Evolutionary conservation across 1,140 invertebrate genomes (phyloP), one percentile per base, ranked within the genome.

Genomic region (Glossosoma conforme): DNA sequence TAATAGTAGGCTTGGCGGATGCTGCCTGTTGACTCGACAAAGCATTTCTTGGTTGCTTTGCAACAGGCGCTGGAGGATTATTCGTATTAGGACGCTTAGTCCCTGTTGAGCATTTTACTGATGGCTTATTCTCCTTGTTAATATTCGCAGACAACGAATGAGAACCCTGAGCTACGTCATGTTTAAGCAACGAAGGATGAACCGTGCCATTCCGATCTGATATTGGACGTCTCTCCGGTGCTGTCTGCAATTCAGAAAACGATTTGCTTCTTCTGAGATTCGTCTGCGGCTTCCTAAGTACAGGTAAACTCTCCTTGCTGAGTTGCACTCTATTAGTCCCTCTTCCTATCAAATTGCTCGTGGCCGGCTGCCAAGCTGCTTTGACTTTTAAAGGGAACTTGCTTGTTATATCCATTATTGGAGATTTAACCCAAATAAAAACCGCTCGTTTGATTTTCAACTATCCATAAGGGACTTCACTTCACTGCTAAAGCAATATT

Each of bases 251-350:
- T 2, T 55, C 53, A 2, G 53, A 55, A 19, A 44, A 44, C 2
- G 53, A 55, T 25, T 55, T 55, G 20, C 53, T 54, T 41, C 53
- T 38, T 35, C 53, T 35, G 24, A 55, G 35, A 24, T 41, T 40
- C 0, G 33, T 40, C 28, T 44, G 38, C 9, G 41, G 37, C 22
- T 25, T 55, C 21, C 24, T 44, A 14, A 38, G 19, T 11, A 37
- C 18, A 0, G 41, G 24, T 18, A 49, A 44, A 8, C 25, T 18
- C 17, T 48, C 45, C 24, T 48, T 48, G 9, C 42, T 21, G 9
- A 37, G 21, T 37, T 50, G 37, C 14, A 40, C 13, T 22, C 30
- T 14, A 2, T 18, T 25, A 2, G 22, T 20, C n/a, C 38, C 38
- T 9, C 38, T 32, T 28, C 22, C 17, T 13, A 51, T 32, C 33